phyloP scores from a whole-genome alignment of 2,113 vertebrate species.

The Eurypyga helias region DNA sequence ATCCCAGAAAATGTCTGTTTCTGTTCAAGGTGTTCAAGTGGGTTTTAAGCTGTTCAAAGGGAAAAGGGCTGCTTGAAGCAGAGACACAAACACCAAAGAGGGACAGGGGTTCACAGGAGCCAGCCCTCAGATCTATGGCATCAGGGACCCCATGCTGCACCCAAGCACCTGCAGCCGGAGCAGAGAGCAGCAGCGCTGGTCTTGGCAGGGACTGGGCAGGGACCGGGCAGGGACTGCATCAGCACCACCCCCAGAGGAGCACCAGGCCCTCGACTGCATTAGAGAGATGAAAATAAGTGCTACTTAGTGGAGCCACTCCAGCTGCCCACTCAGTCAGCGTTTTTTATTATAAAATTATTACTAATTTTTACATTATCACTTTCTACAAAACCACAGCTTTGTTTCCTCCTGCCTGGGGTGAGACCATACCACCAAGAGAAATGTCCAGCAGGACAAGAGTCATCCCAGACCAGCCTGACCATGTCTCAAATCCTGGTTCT shows the following conservation, averaged over 20 bases:
- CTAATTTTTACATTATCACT: not conserved
- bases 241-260: not conserved
- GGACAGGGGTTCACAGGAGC: not conserved
- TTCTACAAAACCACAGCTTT: not conserved
- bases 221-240: not conserved
- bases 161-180: not conserved
- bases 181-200: not conserved
- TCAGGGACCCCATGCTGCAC: not conserved
- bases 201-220: not conserved
- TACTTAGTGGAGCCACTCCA: not conserved
- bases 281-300: not conserved
- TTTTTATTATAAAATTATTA: not conserved
- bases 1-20: not conserved
- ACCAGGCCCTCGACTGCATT: not conserved
- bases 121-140: rapidly evolving
- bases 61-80: not conserved
- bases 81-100: not conserved
- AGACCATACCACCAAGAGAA: not conserved
- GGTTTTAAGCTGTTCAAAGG: not conserved
- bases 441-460: not conserved
- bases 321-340: not conserved
- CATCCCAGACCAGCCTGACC: not conserved
- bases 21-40: not conserved
- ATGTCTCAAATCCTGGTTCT: not conserved
- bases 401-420: not conserved